Percentiles rank a stretch among this genome's conserved stretches.
These are phyloP conservation scores for Tyria jacobaeae DNA, from an alignment of 2,888 invertebrate genomes.

Conservation along the genomic window DNA sequence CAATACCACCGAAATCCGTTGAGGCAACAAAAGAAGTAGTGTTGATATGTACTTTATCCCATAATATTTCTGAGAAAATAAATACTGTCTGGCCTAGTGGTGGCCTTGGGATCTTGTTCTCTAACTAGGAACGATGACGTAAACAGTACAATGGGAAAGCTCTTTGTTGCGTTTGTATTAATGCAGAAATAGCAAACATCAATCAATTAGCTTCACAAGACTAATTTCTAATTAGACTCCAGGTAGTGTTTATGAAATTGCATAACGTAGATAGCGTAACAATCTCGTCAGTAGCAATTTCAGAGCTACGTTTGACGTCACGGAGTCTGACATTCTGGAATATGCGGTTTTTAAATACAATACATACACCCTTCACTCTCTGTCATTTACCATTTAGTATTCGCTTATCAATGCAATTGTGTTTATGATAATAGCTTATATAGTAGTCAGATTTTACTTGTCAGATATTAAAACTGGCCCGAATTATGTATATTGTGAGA, in stretches of 20 bases:
- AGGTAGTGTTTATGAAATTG: conserved; percentile 7
- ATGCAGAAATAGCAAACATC: background rate
- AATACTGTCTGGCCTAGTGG: no score
- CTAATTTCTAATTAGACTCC: conserved; percentile 6
- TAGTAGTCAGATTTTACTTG: no score
- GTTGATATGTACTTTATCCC: no score
- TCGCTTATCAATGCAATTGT: conserved; percentile 24
- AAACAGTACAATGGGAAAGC: background rate
- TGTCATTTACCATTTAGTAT: conserved; percentile 24
- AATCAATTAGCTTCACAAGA: background rate
- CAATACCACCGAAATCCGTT: no score
- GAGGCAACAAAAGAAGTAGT: no score
- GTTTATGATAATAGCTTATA: background rate
- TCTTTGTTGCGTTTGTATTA: background rate
- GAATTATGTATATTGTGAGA: background rate
- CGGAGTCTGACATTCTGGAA: background rate
- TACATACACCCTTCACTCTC: conserved; percentile 14
- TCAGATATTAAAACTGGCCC: background rate
- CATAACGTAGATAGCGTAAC: background rate
- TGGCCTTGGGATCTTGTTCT: no score
- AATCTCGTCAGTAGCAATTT: conserved; percentile 7
- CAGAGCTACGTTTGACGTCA: conserved; percentile 8
- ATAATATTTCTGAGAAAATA: no score
- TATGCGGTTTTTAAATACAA: conserved; percentile 11
- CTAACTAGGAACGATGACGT: no score